Evolutionary conservation across 1,140 invertebrate species (phyloP), one percentile per base, ranked within the genome.

Genomic region (Hylyphantes graminicola): DNA sequence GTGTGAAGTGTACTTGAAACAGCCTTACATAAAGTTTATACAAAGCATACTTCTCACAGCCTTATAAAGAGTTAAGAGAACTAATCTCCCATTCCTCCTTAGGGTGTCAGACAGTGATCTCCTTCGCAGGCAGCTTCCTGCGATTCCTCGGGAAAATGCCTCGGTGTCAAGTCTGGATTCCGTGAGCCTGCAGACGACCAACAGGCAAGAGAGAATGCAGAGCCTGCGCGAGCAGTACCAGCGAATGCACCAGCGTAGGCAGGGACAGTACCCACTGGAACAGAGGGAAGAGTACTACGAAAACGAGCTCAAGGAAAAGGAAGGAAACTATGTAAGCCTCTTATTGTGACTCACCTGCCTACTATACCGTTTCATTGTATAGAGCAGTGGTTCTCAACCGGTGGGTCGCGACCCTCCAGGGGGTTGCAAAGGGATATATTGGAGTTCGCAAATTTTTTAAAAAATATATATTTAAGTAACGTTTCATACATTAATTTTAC

Each of bases 151-250:
- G 1, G 63, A 78, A 6, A 57, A 19, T 61, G 10, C 65, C 48
- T 57, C 82, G 64, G 64, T 12, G 12, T 55, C 72, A 11, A 67
- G 59, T 68, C 21, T 77, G 17, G 75, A 77, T 13, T 70, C 85
- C 50, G 63, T 48, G 17, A 35, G 35, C 35, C 35, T 35, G 35
- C 65, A 88, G 21, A 67, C 82, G 17, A 74, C 88, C 35, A 88
- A 88, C 15, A 75, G 91, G 7, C 90, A 90, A n/a, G 91, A 92
- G 61, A 87, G 91, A 48, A 92, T 92, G 81, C 91, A 92, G 80
- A 90, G 92, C 81, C 86, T 92, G 59, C 85, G 92, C 21, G 89
- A 89, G 7, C 89, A 92, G 78, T 92, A 93, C 86, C 92, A 92
- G 87, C 88, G 90, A 19, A 87, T 90, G 54, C 92, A 93, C 86